Evolutionary conservation across 2,888 invertebrate genomes (phyloP), one percentile per base, ranked within the genome.

Genomic region (Lordiphosa fenestrarum): DNA sequence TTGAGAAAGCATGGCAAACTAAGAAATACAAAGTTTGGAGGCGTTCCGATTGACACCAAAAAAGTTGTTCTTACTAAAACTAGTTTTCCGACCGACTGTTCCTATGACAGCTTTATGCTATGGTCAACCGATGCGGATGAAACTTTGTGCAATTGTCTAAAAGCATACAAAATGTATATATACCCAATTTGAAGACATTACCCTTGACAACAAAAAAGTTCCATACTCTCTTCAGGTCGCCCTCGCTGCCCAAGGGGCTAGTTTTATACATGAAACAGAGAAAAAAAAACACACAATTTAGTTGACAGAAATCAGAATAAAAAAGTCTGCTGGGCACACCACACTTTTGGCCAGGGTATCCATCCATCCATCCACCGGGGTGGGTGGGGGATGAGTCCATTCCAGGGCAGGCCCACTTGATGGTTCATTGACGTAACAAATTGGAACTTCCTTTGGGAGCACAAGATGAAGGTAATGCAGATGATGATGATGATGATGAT

Each of bases 361-460:
- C n/a, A n/a, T n/a, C n/a, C n/a, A n/a, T n/a, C n/a, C n/a, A n/a
- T n/a, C n/a, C n/a, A n/a, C n/a, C n/a, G n/a, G n/a, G n/a, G n/a
- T n/a, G n/a, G n/a, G n/a, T n/a, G n/a, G n/a, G n/a, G 56, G 47
- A 51, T 46, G 66, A 57, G 66, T 51, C 46, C 67, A 61, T 69
- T 68, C 69, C 72, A 65, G 65, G 51, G 57, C 1, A 7, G 7
- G 7, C 25, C 25, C 25, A 25, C 25, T 25, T 25, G 25, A 77
- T 58, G 87, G 84, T 86, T 86, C 87, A 86, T 86, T 86, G 86
- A 85, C 85, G 84, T 81, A 71, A 71, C 86, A 86, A 86, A 86
- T 86, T 86, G 84, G 69, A 70, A 84, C 82, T 81, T 86, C 86
- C 86, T 86, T 72, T 81, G 70, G 76, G 73, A 74, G 64, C 69